Conservation (phyloP, 2,888 invertebrate genomes). For the Pterobdella sp. region DNA sequence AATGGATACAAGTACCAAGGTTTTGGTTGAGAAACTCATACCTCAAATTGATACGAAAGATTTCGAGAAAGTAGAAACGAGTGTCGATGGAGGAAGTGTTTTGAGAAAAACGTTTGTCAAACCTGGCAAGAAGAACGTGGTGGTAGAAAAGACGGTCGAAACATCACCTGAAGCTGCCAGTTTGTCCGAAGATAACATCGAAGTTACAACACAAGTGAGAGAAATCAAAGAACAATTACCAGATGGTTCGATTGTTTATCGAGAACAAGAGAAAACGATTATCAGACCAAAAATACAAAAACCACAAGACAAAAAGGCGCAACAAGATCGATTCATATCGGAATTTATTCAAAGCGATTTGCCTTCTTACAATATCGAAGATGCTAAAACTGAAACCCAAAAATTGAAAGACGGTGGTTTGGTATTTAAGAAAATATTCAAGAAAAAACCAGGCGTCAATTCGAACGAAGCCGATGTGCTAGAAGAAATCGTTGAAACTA, state of each 20-base stretch:
- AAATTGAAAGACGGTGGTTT: slow-evolving; percentile 1
- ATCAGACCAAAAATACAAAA: neutral
- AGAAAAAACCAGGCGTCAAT: slow-evolving; percentile 5
- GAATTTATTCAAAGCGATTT: slow-evolving; percentile 10
- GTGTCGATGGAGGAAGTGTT: slow-evolving; percentile 4
- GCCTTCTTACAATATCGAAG: slow-evolving; percentile 18
- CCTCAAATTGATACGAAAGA: neutral
- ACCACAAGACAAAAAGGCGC: slow-evolving; percentile 7
- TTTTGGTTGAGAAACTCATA: neutral
- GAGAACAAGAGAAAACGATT: slow-evolving; percentile 3
- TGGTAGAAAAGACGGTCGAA: slow-evolving; percentile 6
- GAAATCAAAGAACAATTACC: slow-evolving; percentile 8
- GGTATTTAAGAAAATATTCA: slow-evolving; percentile 13
- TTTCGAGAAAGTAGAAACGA: neutral
- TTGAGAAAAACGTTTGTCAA: neutral
- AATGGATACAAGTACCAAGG: neutral
- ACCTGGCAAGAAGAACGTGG: slow-evolving; percentile 3
- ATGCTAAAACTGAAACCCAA: neutral
- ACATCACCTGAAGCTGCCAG: neutral
- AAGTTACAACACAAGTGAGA: slow-evolving; percentile 2
- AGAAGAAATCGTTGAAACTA: slow-evolving; percentile 19
- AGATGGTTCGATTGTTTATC: neutral
- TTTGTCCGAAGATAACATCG: slow-evolving; percentile 1
- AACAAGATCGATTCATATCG: slow-evolving; percentile 1
- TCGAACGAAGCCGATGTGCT: slow-evolving; percentile 12